These are phyloP conservation scores for Terebella lapidaria DNA, from an alignment of 2,888 invertebrate genomes.

Conservation along the genomic window DNA sequence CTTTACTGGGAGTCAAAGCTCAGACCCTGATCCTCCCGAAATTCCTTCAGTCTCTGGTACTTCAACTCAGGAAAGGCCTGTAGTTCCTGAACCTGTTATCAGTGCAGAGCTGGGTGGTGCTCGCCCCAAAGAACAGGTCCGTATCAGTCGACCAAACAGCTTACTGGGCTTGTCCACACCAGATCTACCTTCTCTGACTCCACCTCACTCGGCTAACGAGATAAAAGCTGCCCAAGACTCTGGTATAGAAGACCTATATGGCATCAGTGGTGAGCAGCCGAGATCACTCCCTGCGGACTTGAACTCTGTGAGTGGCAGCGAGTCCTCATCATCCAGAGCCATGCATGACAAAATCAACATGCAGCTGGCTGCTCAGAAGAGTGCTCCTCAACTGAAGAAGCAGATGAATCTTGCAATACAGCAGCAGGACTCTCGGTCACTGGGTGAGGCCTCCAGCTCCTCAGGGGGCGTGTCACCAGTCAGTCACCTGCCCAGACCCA, in stretches of 20 bases:
- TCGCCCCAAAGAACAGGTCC: slow-evolving; percentile 1
- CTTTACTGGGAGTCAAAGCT: not conserved
- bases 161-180: slow-evolving; percentile 36
- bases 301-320: not conserved
- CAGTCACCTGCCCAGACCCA: not conserved
- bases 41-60: not conserved
- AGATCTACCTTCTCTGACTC: slow-evolving; percentile 24
- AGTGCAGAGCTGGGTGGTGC: not conserved
- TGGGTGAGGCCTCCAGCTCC: not conserved
- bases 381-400: not conserved
- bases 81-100: not conserved
- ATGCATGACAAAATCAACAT: not conserved
- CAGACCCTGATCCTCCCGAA: not conserved
- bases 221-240: not conserved
- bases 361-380: not conserved
- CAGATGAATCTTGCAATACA: not conserved
- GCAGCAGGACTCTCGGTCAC: too few species aligned
- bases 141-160: slow-evolving; percentile 30
- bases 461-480: not conserved
- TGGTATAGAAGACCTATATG: not conserved
- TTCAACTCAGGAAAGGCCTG: not conserved
- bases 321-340: not conserved
- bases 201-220: not conserved
- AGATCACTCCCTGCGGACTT: too few species aligned
- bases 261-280: too few species aligned